phyloP scores from a whole-genome alignment of 2,113 vertebrate genomes.

The Phalacrocorax pelagicus region DNA sequence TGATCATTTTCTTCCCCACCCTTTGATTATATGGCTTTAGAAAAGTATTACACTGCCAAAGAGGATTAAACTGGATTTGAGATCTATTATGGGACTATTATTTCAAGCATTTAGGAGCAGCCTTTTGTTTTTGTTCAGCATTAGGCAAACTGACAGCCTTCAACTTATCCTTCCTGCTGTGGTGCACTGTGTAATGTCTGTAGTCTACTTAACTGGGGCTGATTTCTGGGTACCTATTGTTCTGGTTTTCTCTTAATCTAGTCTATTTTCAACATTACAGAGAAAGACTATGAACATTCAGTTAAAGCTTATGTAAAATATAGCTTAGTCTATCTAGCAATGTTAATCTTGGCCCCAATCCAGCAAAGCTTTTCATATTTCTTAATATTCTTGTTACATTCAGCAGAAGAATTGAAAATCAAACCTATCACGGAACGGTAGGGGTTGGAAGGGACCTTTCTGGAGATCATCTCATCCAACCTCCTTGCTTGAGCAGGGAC shows the following conservation, averaged over 20 bases:
- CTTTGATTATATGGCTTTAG: conserved; percentile 3
- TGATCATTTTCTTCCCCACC: neutral
- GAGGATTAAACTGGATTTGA: conserved; percentile 48
- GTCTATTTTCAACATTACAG: neutral
- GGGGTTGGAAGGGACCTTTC: too few relatives aligned
- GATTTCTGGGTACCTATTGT: neutral
- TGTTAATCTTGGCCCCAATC: neutral
- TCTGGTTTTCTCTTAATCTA: neutral
- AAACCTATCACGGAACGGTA: neutral
- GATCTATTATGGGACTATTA: neutral
- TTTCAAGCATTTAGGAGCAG: neutral
- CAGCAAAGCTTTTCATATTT: conserved; percentile 26
- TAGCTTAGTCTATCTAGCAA: neutral
- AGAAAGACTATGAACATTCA: neutral
- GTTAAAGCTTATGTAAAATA: conserved; percentile 8
- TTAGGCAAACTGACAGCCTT: conserved; percentile 23
- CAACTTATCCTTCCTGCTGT: neutral
- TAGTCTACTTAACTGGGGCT: neutral
- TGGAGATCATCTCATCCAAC: too few relatives aligned
- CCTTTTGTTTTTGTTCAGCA: neutral
- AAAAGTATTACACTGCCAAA: neutral
- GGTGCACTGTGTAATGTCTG: neutral
- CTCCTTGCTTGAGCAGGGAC: too few relatives aligned
- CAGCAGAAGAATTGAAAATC: neutral
- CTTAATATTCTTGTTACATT: conserved; percentile 3